phyloP scores from a whole-genome alignment of 2,888 invertebrate species.

The Mythimna lalbum region DNA sequence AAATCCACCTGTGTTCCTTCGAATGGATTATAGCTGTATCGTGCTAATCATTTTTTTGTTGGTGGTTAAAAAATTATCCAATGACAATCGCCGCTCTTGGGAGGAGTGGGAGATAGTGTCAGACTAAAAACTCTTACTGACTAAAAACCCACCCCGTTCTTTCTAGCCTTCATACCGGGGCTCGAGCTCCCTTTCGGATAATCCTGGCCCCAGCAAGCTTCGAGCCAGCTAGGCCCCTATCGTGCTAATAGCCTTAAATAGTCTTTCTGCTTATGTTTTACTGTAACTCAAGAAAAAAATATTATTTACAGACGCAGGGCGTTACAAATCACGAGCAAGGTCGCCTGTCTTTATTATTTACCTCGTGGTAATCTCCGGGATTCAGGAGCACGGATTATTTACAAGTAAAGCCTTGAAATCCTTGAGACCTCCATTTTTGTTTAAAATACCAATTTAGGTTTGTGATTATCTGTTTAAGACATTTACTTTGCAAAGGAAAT shows the following conservation, averaged over 20 bases:
- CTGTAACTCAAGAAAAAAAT: constrained; percentile 22
- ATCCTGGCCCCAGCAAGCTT: too few species aligned
- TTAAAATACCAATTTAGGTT: constrained; percentile 4
- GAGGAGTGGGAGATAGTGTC: too few species aligned
- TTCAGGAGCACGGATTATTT: constrained; percentile 27
- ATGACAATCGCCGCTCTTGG: too few species aligned
- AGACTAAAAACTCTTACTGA: too few species aligned
- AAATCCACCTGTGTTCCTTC: too few species aligned
- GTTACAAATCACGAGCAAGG: constrained; percentile 55
- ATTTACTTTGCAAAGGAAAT: not conserved
- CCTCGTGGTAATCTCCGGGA: constrained; percentile 33
- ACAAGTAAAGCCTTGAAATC: constrained; percentile 14
- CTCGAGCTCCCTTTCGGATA: too few species aligned
- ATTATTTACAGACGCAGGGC: constrained; percentile 46
- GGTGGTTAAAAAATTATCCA: too few species aligned
- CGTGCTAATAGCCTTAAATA: not conserved
- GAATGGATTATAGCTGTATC: too few species aligned
- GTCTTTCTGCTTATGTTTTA: constrained; percentile 12
- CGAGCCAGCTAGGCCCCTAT: too few species aligned
- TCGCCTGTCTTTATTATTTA: constrained; percentile 53
- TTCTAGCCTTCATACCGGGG: too few species aligned
- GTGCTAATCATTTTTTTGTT: too few species aligned
- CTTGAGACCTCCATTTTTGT: constrained; percentile 6
- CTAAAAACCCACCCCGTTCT: too few species aligned
- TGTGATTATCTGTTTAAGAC: not conserved